Conservation (phyloP, 2,888 invertebrate genomes). For the Prosopocoilus inquinatus region DNA sequence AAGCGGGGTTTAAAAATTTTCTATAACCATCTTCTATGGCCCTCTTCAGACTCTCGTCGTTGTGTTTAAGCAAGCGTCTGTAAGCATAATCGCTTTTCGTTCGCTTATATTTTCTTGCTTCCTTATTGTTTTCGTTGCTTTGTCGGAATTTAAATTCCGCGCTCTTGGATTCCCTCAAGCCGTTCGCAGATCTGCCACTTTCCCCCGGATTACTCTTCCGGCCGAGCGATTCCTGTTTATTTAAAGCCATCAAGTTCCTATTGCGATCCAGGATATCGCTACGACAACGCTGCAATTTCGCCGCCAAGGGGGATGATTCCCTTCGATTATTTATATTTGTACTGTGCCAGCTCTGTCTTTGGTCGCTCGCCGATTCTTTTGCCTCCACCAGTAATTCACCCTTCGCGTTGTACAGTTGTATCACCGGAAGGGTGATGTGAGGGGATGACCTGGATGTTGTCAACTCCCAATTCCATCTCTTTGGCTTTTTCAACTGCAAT, state of each 20-base stretch:
- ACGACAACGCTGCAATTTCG: conserved; percentile 17
- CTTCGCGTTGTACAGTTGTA: conserved; percentile 64
- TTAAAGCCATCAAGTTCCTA: neutral
- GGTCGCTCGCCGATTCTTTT: conserved; percentile 57
- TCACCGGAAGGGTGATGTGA: conserved; percentile 58
- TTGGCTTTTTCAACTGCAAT: conserved; percentile 61
- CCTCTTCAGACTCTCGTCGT: conserved; percentile 37
- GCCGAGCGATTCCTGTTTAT: neutral
- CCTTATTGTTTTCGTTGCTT: conserved; percentile 10
- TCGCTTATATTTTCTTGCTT: conserved; percentile 28
- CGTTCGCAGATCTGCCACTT: neutral
- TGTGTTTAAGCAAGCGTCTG: conserved; percentile 38
- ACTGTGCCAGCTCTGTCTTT: conserved; percentile 46
- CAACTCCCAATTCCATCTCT: conserved; percentile 63
- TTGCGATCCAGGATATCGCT: conserved; percentile 18
- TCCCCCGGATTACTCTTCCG: neutral
- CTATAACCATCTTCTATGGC: conserved; percentile 42
- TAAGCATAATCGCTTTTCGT: conserved; percentile 41
- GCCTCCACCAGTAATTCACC: conserved; percentile 62
- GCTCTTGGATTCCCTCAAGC: conserved; percentile 9
- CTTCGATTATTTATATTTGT: conserved; percentile 2
- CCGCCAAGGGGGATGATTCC: neutral
- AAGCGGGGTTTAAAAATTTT: conserved; percentile 34
- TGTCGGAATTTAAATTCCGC: conserved; percentile 14
- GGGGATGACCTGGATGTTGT: conserved; percentile 63